Conservation (phyloP, 2,888 invertebrate species). For the Trissolcus japonicus region DNA sequence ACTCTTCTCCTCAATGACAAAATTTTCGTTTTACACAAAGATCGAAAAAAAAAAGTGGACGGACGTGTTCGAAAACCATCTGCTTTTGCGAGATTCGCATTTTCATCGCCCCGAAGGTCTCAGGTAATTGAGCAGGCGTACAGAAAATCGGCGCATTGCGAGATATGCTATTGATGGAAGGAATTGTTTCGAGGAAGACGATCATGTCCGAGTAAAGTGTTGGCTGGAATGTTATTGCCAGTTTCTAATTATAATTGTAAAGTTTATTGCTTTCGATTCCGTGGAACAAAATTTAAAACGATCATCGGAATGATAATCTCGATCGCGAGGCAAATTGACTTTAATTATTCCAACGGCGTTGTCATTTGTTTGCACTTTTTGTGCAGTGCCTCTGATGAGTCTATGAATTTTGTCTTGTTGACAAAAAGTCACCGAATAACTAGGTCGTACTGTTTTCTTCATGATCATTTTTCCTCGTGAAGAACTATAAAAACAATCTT, state of each 20-base stretch:
- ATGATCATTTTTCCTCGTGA: too few relatives aligned
- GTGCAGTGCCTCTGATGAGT: slow-evolving; percentile 13
- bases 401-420: slow-evolving; percentile 6
- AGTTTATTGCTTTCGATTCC: slow-evolving; percentile 52
- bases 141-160: slow-evolving; percentile 53
- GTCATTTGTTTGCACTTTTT: slow-evolving; percentile 29
- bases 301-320: slow-evolving; percentile 28
- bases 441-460: not conserved
- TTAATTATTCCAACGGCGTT: slow-evolving; percentile 32
- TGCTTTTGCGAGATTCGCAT: slow-evolving; percentile 32
- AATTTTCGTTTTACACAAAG: not conserved
- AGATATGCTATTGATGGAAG: slow-evolving; percentile 22
- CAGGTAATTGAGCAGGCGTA: slow-evolving; percentile 38
- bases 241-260: slow-evolving; percentile 51
- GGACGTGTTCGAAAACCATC: slow-evolving; percentile 22
- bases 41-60: not conserved
- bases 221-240: slow-evolving; percentile 50
- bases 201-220: slow-evolving; percentile 53
- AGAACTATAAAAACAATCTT: not conserved
- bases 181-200: slow-evolving; percentile 55
- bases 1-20: not conserved
- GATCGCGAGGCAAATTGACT: slow-evolving; percentile 27
- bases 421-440: slow-evolving; percentile 14
- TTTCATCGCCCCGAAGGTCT: slow-evolving; percentile 34
- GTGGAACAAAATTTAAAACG: slow-evolving; percentile 41